phyloP scores from a whole-genome alignment of 2,113 vertebrate genomes.

The Sitta europaea region DNA sequence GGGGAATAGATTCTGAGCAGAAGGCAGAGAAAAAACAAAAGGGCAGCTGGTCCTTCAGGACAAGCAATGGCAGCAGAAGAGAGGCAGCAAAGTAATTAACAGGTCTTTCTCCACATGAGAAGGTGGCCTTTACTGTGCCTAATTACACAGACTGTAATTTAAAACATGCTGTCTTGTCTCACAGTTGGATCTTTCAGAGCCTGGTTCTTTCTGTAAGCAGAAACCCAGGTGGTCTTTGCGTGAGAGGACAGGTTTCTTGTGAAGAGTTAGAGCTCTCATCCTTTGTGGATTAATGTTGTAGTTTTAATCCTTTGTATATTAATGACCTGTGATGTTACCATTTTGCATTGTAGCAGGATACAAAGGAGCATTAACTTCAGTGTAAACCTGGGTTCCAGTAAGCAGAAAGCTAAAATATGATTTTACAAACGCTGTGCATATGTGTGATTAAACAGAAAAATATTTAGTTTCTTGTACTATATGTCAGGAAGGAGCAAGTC shows the following conservation, averaged over 20 bases:
- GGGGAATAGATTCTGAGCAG: background rate
- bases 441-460: background rate
- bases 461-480: background rate
- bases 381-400: background rate
- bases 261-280: background rate
- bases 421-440: background rate
- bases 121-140: background rate
- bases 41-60: background rate
- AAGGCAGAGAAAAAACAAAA: background rate
- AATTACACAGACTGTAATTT: background rate
- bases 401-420: background rate
- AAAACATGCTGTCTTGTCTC: background rate
- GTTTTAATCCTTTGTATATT: background rate
- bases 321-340: rapidly evolving
- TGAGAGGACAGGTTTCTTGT: background rate
- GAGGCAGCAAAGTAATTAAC: constrained; percentile 19
- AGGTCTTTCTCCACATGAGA: background rate
- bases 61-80: background rate
- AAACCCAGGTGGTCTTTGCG: background rate
- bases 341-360: background rate
- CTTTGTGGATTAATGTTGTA: background rate
- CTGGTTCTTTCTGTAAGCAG: background rate
- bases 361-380: background rate
- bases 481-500: background rate
- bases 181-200: background rate